Percentiles rank a stretch among this genome's conserved stretches.
phyloP scores from a whole-genome alignment of 2,797 vertebrate genomes.

The Chelmon rostratus region DNA sequence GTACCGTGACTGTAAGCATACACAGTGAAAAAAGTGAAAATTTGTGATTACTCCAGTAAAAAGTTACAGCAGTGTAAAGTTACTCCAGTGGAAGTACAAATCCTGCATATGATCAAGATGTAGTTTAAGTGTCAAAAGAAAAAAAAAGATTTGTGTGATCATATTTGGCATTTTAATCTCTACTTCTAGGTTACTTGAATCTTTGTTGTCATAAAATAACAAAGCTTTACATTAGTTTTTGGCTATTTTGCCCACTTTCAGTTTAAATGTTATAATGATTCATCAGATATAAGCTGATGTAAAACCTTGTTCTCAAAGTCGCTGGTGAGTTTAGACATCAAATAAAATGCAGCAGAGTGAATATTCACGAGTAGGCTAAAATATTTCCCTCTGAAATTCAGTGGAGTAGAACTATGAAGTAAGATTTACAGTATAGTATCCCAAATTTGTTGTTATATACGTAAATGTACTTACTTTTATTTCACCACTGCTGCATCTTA shows the following conservation, averaged over 20 bases:
- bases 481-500: background rate
- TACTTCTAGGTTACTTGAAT: background rate
- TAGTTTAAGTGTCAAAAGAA: background rate
- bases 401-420: background rate
- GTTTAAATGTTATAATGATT: background rate
- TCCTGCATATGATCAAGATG: background rate
- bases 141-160: background rate
- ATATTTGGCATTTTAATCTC: background rate
- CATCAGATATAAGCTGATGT: background rate
- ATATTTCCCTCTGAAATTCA: background rate
- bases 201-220: background rate
- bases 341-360: background rate
- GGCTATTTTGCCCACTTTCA: too few species aligned
- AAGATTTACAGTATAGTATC: background rate
- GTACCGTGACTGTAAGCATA: too few species aligned
- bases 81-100: background rate
- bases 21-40: too few species aligned
- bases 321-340: background rate
- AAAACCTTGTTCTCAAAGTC: background rate
- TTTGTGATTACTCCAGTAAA: background rate
- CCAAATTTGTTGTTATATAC: background rate
- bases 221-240: background rate
- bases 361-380: background rate
- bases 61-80: background rate
- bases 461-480: background rate